phyloP scores from a whole-genome alignment of 1,140 invertebrate genomes.

The Dryas iulia region DNA sequence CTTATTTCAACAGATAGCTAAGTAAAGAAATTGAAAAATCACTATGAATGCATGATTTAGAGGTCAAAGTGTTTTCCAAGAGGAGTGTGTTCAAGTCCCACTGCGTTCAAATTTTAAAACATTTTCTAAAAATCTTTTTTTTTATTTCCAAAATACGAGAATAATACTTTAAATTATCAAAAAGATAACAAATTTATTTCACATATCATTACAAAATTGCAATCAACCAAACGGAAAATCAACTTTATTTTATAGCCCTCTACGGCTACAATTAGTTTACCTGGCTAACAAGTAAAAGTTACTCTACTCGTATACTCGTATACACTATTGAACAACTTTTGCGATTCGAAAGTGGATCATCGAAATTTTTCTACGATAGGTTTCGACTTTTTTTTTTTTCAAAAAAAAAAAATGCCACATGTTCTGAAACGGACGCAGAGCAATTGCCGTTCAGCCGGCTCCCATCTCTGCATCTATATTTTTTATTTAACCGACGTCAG shows the following conservation, averaged over 20 bases:
- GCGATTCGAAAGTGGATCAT: conserved; percentile 17
- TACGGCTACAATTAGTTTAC: background rate
- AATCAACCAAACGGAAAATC: background rate
- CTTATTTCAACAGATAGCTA: background rate
- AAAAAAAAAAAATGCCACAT: conserved; percentile 3
- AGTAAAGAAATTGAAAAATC: too few relatives aligned
- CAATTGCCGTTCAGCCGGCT: conserved; percentile 6
- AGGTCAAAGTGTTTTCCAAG: too few relatives aligned
- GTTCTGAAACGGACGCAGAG: conserved; percentile 11
- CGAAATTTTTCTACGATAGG: conserved; percentile 7
- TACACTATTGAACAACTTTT: conserved; percentile 15
- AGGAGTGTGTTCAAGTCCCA: too few relatives aligned
- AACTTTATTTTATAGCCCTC: conserved; percentile 2
- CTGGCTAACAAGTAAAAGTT: background rate
- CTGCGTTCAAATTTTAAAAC: too few relatives aligned
- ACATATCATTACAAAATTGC: conserved; percentile 1
- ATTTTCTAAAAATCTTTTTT: too few relatives aligned
- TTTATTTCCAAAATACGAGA: too few relatives aligned
- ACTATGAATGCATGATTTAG: too few relatives aligned
- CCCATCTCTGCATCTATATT: background rate
- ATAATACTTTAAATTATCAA: too few relatives aligned
- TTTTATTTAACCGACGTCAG: background rate
- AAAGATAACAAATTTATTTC: conserved; percentile 4
- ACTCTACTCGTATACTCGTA: background rate
- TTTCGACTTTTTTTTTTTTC: conserved; percentile 1